Percentiles rank a stretch among this genome's conserved stretches.
These are phyloP conservation scores for Tapirus indicus DNA, from an alignment of 2,797 vertebrate genomes.

Conservation along the genomic window DNA sequence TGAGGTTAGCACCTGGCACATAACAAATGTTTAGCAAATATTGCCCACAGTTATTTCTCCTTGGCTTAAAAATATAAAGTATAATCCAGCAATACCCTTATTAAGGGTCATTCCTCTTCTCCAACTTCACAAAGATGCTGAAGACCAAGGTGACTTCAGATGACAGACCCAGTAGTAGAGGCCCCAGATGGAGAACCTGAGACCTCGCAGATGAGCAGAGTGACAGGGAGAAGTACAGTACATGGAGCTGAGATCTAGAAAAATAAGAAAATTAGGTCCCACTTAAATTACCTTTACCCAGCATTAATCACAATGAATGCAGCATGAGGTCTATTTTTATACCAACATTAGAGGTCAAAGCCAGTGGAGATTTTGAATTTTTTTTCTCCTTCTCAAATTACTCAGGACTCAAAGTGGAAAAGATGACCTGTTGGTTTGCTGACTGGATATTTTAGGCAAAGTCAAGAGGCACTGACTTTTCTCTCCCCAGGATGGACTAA, in stretches of 20 bases:
- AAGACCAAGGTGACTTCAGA: constrained; percentile 58
- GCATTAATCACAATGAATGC: constrained; percentile 88
- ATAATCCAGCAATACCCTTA: constrained; percentile 24
- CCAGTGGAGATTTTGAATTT: constrained; percentile 85
- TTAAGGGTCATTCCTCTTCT: neutral
- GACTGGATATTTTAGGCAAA: constrained; percentile 81
- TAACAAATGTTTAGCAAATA: constrained; percentile 34
- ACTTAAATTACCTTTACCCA: constrained; percentile 89
- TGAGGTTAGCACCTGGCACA: neutral
- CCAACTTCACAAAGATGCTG: constrained; percentile 14
- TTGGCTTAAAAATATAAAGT: neutral
- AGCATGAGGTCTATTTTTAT: constrained; percentile 87
- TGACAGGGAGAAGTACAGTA: constrained; percentile 66
- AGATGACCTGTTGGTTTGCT: constrained; percentile 82
- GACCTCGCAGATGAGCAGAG: constrained; percentile 6
- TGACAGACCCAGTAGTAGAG: neutral
- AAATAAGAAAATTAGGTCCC: constrained; percentile 86
- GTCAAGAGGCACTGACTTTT: constrained; percentile 75
- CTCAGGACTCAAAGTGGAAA: constrained; percentile 77
- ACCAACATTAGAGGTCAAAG: constrained; percentile 85
- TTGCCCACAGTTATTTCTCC: neutral
- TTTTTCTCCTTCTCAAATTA: constrained; percentile 82
- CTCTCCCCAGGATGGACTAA: constrained; percentile 50
- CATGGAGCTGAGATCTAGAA: constrained; percentile 83
- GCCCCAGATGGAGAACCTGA: neutral